Conservation (phyloP, 2,797 vertebrate species). For the Cetoscarus ocellatus region DNA sequence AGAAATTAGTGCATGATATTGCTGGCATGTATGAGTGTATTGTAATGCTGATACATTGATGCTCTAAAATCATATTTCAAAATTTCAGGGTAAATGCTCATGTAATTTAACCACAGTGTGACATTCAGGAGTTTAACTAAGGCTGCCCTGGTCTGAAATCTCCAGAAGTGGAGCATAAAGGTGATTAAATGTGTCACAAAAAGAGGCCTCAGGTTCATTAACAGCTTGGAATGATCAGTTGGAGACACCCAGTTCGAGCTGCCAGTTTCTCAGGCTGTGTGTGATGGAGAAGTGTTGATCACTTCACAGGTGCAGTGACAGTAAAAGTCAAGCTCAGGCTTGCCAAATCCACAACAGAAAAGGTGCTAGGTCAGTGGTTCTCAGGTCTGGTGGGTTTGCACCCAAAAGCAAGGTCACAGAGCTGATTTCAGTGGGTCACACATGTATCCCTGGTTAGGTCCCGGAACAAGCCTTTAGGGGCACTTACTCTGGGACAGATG, state of each 20-base stretch:
- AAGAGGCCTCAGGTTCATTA: conserved; percentile 43
- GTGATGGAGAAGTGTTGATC: conserved; percentile 51
- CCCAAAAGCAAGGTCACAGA: too few relatives aligned
- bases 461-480: too few relatives aligned
- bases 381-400: too few relatives aligned
- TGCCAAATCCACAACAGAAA: conserved; percentile 6
- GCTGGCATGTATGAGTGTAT: too few relatives aligned
- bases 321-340: conserved; percentile 36
- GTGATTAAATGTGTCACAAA: conserved; percentile 38
- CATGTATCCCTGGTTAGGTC: too few relatives aligned
- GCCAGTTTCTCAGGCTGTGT: conserved; percentile 3
- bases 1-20: too few relatives aligned
- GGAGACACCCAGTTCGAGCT: conserved; percentile 36
- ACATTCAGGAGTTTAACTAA: neutral
- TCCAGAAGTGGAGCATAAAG: conserved; percentile 1
- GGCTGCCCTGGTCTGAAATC: neutral
- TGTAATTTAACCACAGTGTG: neutral
- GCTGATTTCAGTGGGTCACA: too few relatives aligned
- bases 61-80: too few relatives aligned
- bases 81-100: too few relatives aligned
- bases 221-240: conserved; percentile 31
- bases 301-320: conserved; percentile 18
- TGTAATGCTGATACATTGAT: too few relatives aligned
- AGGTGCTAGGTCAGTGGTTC: neutral
- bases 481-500: too few relatives aligned